Base-by-base conservation (phyloP, 1,140 invertebrate species). In the Drosophila kepulauana region DNA sequence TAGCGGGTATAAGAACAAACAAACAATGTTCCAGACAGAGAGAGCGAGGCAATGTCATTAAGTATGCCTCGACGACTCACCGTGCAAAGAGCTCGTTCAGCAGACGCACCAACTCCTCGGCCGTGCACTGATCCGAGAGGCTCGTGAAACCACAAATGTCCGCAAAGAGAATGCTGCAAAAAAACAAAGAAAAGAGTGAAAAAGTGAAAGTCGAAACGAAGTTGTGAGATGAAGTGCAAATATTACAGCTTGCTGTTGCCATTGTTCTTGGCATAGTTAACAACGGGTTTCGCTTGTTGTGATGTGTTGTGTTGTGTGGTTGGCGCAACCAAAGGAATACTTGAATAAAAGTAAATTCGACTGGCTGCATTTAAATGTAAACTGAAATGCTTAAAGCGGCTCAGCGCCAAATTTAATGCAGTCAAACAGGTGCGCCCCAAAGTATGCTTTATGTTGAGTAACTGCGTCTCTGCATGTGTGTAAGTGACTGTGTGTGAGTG, bases 61-160 rank as follows among this genome's bases (percentile, higher is more conserved):
- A 33, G 56, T n/a, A 38, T 25, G 20, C 20, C 20, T 25, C 20
- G 20, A 4, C 8, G 10, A 73, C 93, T 94, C 93, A 97, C 97
- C 97, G 95, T 25, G 98, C 98, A 93, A 99, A 99, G 28, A 99
- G 95, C 93, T 99, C 98, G 93, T 99, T 99, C 10, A 99, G 95
- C 41, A 99, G 94, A 72, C 97, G 95, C 25, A 99, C 98, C 30
- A 99, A 93, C 93, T 99, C 98, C 93, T 99, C 97, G 6, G 98
- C 98, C 1, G 98, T 99, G 93, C 98, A 99, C 92, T 98, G 97
- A 93, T 98, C 98, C 2, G 98, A 98, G 1, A 99, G 94, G 38
- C 96, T 97, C 0, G 98, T 99, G 93, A 99, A 99, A 35, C 98
- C 98, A 91, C 98, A 99, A 80, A 99, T 99, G 93, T 99, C 98